A percentile compares a stretch with the other conserved stretches of the same genome.
Conservation (phyloP, 2,888 invertebrate species). For the Macrophya alboannulata region DNA sequence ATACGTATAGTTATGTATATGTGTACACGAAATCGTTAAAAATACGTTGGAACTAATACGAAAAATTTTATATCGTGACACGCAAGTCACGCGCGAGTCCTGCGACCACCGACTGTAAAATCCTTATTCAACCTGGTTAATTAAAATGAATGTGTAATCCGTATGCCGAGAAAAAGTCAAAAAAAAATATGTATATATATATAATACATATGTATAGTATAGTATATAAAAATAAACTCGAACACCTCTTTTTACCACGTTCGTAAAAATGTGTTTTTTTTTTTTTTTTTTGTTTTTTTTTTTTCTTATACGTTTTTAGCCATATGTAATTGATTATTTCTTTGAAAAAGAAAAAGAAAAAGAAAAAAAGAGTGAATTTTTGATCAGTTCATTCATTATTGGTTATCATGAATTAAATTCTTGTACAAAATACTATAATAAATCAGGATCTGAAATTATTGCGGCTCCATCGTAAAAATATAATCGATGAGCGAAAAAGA, state of each 20-base stretch:
- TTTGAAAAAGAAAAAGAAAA: neutral
- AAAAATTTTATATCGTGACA: conserved; percentile 4
- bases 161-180: neutral
- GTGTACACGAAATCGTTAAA: neutral
- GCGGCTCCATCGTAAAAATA: neutral
- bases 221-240: neutral
- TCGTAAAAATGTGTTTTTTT: neutral
- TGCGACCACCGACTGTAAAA: neutral
- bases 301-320: neutral
- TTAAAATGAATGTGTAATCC: conserved; percentile 9
- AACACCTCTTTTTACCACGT: neutral
- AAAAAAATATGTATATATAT: neutral
- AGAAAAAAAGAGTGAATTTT: neutral
- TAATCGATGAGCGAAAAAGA: too few relatives aligned
- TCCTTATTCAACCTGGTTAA: neutral
- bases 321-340: neutral
- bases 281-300: neutral
- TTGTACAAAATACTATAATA: neutral
- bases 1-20: neutral
- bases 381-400: neutral
- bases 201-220: too few relatives aligned
- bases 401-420: neutral
- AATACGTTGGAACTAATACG: neutral
- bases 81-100: conserved; percentile 3
- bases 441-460: neutral